phyloP scores from a whole-genome alignment of 2,797 vertebrate species.

The Leptoclinus maculatus region DNA sequence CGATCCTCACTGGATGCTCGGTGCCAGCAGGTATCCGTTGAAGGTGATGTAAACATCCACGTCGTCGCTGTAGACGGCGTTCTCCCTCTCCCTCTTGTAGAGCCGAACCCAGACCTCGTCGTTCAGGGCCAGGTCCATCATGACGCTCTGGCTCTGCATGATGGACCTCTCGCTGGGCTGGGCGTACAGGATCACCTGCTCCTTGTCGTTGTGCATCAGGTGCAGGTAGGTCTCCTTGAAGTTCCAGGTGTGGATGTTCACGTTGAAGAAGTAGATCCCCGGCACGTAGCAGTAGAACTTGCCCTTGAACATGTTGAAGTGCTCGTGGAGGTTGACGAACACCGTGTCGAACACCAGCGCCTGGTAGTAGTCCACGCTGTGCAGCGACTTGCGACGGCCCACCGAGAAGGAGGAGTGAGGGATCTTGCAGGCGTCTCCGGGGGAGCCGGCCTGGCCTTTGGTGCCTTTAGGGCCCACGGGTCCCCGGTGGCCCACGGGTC shows the following conservation, averaged over 20 bases:
- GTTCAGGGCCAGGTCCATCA: slow-evolving; percentile 86
- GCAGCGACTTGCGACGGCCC: slow-evolving; percentile 90
- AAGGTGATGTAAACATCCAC: slow-evolving; percentile 95
- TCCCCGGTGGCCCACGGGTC: slow-evolving; percentile 83
- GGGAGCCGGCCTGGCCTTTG: slow-evolving; percentile 88
- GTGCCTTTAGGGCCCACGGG: slow-evolving; percentile 86
- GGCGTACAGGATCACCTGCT: slow-evolving; percentile 91
- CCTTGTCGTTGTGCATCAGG: slow-evolving; percentile 89
- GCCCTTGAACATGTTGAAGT: slow-evolving; percentile 93
- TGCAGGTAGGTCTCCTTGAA: slow-evolving; percentile 97
- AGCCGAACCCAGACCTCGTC: slow-evolving; percentile 93
- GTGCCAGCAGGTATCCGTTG: slow-evolving; percentile 91
- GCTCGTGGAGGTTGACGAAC: slow-evolving; percentile 91
- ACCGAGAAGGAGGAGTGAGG: slow-evolving; percentile 91
- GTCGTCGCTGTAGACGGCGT: slow-evolving; percentile 93
- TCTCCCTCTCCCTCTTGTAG: slow-evolving; percentile 92
- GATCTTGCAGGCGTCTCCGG: slow-evolving; percentile 88
- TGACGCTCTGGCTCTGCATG: slow-evolving; percentile 97
- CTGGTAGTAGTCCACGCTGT: slow-evolving; percentile 92
- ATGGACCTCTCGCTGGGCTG: slow-evolving; percentile 95
- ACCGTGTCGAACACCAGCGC: slow-evolving; percentile 91
- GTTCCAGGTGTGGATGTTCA: slow-evolving; percentile 98
- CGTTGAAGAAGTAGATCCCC: slow-evolving; percentile 93
- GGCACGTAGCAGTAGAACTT: slow-evolving; percentile 88
- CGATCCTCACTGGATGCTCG: slow-evolving; percentile 67